Evolutionary conservation across 2,888 invertebrate genomes (phyloP).

Genomic region (Cinara cedri): DNA sequence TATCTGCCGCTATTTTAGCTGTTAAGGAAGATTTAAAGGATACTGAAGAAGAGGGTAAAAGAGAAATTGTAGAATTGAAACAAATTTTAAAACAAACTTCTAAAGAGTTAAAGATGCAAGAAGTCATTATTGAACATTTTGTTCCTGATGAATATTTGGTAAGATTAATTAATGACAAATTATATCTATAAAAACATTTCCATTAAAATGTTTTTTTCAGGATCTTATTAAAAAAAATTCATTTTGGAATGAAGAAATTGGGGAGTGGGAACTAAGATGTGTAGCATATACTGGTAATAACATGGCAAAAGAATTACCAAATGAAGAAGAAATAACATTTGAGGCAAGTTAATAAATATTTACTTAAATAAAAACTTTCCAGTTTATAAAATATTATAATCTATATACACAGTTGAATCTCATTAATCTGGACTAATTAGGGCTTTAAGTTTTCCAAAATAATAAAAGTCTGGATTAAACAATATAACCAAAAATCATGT

Average conservation of each 20-base stretch:
- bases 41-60: conserved; percentile 91
- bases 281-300: conserved; percentile 99
- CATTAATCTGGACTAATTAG: too few species aligned
- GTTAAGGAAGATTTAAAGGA: conserved; percentile 84
- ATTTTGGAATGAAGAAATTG: conserved; percentile 97
- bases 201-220: conserved; percentile 63
- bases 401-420: too few species aligned
- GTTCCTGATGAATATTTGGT: conserved; percentile 94
- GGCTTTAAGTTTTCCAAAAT: too few species aligned
- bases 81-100: conserved; percentile 91
- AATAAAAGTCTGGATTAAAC: too few species aligned
- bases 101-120: conserved; percentile 88
- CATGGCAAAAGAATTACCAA: conserved; percentile 73
- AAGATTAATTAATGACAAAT: conserved; percentile 57
- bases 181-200: not conserved
- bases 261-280: conserved; percentile 97
- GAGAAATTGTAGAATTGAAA: conserved; percentile 94
- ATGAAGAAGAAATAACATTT: conserved; percentile 60
- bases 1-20: conserved; percentile 84
- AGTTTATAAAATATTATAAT: not conserved
- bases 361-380: not conserved
- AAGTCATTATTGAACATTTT: conserved; percentile 87
- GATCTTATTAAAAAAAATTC: conserved; percentile 88
- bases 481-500: too few species aligned
- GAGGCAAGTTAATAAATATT: not conserved